A percentile compares a stretch with the other conserved stretches of the same genome.
Evolutionary conservation across 2,888 invertebrate genomes (phyloP).

Genomic region (Agelastica alni): DNA sequence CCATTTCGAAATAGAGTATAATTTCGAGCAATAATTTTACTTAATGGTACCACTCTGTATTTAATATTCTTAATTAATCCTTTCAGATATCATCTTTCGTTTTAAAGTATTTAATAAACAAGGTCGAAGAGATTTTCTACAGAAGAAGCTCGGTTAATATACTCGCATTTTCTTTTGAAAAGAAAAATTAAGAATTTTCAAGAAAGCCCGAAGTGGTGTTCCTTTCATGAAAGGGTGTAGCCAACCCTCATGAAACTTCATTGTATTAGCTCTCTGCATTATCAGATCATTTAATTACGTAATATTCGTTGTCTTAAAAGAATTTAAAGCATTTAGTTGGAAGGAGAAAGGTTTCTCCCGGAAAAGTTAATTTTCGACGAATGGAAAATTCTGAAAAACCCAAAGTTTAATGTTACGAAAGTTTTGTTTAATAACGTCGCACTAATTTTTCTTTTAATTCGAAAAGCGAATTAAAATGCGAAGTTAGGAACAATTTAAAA

Average conservation of each 20-base stretch:
- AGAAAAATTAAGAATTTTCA: conserved; percentile 17
- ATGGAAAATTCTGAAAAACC: not conserved
- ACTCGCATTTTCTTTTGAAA: conserved; percentile 2
- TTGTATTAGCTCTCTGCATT: conserved; percentile 7
- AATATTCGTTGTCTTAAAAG: conserved; percentile 12
- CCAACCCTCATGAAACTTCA: conserved; percentile 9
- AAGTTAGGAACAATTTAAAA: too few species aligned
- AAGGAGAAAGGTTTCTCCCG: conserved; percentile 2
- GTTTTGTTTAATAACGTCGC: too few species aligned
- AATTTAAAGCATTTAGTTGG: conserved; percentile 7
- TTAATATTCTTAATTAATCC: conserved; percentile 3
- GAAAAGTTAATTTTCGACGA: conserved; percentile 1
- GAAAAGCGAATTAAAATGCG: too few species aligned
- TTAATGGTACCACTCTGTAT: not conserved
- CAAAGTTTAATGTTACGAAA: too few species aligned
- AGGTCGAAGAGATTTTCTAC: not conserved
- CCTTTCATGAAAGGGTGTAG: conserved; percentile 9
- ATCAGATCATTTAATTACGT: conserved; percentile 17
- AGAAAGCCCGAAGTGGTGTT: conserved; percentile 8
- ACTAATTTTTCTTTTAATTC: too few species aligned
- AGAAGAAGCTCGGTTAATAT: not conserved
- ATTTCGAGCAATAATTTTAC: too few species aligned
- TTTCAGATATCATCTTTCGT: not conserved
- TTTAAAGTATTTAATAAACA: conserved; percentile 2
- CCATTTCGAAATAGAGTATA: too few species aligned